Evolutionary conservation across 1,140 invertebrate genomes (phyloP).

Genomic region (Papilio xuthus): DNA sequence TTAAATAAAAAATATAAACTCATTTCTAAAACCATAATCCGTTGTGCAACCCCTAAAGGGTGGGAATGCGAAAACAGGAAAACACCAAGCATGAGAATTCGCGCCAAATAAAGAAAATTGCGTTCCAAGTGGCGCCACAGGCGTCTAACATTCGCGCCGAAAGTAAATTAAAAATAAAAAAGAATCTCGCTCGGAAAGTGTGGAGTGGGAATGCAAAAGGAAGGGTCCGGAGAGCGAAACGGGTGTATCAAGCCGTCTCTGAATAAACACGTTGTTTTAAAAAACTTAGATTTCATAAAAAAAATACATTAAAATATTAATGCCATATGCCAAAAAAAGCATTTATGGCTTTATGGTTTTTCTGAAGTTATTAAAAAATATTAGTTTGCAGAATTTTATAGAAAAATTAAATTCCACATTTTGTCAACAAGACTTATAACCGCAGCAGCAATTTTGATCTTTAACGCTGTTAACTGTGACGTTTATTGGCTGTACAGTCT

Average conservation of each 20-base stretch:
- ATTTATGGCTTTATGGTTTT: too few relatives aligned
- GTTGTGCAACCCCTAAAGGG: constrained; percentile 5
- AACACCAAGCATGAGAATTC: constrained; percentile 36
- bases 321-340: too few relatives aligned
- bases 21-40: constrained; percentile 25
- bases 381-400: too few relatives aligned
- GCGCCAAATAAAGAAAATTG: constrained; percentile 39
- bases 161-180: constrained; percentile 64
- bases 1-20: not conserved
- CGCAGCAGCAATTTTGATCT: not conserved
- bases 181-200: constrained; percentile 53
- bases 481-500: constrained; percentile 2
- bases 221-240: constrained; percentile 45
- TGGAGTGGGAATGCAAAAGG: constrained; percentile 66
- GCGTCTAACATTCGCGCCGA: constrained; percentile 62
- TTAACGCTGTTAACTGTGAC: not conserved
- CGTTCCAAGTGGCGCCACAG: constrained; percentile 58
- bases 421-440: not conserved
- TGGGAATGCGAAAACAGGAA: constrained; percentile 20
- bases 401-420: not conserved
- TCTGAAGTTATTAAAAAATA: too few relatives aligned
- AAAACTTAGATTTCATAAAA: not conserved
- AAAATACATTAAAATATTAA: too few relatives aligned
- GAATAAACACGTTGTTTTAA: constrained; percentile 29
- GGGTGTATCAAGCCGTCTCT: constrained; percentile 35